phyloP scores from a whole-genome alignment of 1,140 invertebrate species.

The Drosophila auraria region DNA sequence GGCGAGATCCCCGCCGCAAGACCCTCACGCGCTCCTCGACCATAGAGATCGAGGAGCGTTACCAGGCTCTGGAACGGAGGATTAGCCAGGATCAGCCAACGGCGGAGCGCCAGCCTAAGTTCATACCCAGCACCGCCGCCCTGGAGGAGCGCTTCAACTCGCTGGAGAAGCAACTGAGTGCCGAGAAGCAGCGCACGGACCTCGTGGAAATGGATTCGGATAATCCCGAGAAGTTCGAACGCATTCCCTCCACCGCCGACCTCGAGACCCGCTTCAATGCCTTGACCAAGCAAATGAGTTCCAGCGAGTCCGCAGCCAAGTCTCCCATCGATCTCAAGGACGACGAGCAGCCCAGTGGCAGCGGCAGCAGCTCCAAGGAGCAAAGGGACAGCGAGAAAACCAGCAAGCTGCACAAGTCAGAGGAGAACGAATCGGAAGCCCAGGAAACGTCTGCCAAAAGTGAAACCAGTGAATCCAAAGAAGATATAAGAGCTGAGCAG shows the following conservation, averaged over 20 bases:
- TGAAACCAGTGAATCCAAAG: constrained; percentile 16
- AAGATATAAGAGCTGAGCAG: constrained; percentile 3
- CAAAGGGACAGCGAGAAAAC: constrained; percentile 37
- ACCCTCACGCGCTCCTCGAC: constrained; percentile 74
- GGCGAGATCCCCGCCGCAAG: constrained; percentile 69
- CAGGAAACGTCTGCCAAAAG: constrained; percentile 26
- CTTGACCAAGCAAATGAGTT: constrained; percentile 67
- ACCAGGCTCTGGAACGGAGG: constrained; percentile 64
- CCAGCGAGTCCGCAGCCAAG: constrained; percentile 51
- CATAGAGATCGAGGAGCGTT: constrained; percentile 80
- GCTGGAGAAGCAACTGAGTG: constrained; percentile 66
- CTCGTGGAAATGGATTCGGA: constrained; percentile 16
- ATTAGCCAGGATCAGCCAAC: constrained; percentile 63
- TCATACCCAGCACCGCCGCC: constrained; percentile 72
- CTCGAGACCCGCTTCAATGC: constrained; percentile 72
- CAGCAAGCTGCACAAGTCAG: constrained; percentile 31
- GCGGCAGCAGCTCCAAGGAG: constrained; percentile 28
- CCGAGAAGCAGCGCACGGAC: constrained; percentile 53
- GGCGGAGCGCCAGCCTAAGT: constrained; percentile 38
- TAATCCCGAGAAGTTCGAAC: constrained; percentile 34
- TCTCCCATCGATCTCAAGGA: constrained; percentile 51
- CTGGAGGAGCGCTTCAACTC: constrained; percentile 71
- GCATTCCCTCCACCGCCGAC: constrained; percentile 72
- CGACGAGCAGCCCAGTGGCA: constrained; percentile 17
- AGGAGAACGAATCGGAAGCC: constrained; percentile 31